Evolutionary conservation across 2,888 invertebrate genomes (phyloP).

Genomic region (Celastrina argiolus): DNA sequence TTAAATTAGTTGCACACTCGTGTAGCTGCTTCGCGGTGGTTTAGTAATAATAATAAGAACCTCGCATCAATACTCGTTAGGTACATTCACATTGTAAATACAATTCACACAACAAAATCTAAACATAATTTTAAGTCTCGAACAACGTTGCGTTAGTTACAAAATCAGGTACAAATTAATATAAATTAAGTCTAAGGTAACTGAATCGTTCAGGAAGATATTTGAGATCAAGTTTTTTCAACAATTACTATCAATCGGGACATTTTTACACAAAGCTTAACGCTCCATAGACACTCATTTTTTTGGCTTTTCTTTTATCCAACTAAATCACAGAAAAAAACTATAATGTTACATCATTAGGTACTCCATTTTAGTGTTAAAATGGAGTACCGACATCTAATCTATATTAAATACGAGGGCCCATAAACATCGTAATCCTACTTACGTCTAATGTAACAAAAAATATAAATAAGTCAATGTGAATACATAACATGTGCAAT

Average conservation of each 20-base stretch:
- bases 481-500: conserved; percentile 74
- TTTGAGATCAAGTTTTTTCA: conserved; percentile 65
- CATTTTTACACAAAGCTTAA: conserved; percentile 41
- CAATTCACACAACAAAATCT: conserved; percentile 64
- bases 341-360: conserved; percentile 38
- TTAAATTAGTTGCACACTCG: conserved; percentile 67
- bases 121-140: conserved; percentile 68
- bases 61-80: conserved; percentile 67
- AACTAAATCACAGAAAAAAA: conserved; percentile 69
- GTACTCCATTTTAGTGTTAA: conserved; percentile 15
- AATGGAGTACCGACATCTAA: conserved; percentile 32
- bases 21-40: conserved; percentile 71
- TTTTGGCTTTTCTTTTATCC: conserved; percentile 65
- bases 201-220: conserved; percentile 66
- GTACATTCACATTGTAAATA: conserved; percentile 57
- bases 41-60: conserved; percentile 53
- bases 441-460: conserved; percentile 70
- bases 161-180: conserved; percentile 77
- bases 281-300: conserved; percentile 54
- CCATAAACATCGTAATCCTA: conserved; percentile 52
- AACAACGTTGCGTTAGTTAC: conserved; percentile 54
- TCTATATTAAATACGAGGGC: conserved; percentile 42
- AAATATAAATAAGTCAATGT: conserved; percentile 72
- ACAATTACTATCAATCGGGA: conserved; percentile 32
- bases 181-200: conserved; percentile 74